A percentile compares a stretch with the other conserved stretches of the same genome.
phyloP scores from a whole-genome alignment of 2,113 vertebrate species.

The Lagopus leucura region DNA sequence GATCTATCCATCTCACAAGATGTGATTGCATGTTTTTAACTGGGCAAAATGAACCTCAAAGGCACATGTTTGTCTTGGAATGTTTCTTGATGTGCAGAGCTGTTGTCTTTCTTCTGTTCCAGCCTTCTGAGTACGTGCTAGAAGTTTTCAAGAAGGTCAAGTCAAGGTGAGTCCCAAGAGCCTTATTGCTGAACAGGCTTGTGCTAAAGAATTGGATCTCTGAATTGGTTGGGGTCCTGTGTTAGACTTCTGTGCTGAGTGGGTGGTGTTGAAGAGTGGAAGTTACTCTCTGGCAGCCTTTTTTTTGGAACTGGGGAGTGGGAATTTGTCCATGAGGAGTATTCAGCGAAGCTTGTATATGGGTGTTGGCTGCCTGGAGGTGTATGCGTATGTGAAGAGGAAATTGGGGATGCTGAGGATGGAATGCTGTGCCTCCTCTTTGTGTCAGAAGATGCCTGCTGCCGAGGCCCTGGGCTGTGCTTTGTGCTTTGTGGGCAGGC shows the following conservation, averaged over 20 bases:
- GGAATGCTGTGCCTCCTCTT: background rate
- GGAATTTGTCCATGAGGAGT: background rate
- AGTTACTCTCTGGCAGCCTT: background rate
- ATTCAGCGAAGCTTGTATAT: background rate
- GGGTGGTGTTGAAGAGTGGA: background rate
- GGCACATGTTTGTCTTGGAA: background rate
- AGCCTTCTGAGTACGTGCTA: slow-evolving; percentile 89
- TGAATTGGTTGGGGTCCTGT: background rate
- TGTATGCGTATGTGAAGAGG: rapidly evolving
- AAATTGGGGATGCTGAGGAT: background rate
- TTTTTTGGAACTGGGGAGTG: background rate
- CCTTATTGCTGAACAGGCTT: background rate
- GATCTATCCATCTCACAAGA: background rate
- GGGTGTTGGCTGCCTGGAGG: background rate
- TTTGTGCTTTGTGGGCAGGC: background rate
- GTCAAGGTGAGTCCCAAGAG: slow-evolving; percentile 85
- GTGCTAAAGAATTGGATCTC: background rate
- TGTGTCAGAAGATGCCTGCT: background rate
- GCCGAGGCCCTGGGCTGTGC: background rate
- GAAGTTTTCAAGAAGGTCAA: slow-evolving; percentile 93
- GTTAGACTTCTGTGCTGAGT: background rate
- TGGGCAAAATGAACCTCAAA: background rate
- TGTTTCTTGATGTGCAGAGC: background rate
- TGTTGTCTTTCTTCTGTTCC: slow-evolving; percentile 34
- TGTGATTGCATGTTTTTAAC: background rate